Base-by-base conservation (phyloP, 2,888 invertebrate species). In the Antitype chi region DNA sequence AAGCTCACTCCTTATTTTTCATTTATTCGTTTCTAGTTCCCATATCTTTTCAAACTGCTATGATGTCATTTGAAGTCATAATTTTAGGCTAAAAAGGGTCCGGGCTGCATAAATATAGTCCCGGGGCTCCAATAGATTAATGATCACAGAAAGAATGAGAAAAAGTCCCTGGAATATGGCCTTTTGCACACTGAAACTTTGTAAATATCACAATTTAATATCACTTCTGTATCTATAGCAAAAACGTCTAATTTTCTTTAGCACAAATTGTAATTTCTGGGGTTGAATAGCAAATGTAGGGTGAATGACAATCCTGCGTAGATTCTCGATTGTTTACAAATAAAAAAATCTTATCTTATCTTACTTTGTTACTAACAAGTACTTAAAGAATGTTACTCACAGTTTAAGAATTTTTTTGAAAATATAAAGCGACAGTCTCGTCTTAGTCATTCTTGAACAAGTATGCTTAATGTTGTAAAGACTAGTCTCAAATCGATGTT, bases 201-300 rank as follows among this genome's bases (percentile, higher is more conserved):
- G 74, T 85, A 76, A 60, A 85, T 84, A 78, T 69, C 74, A 75
- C 78, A 79, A 76, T 80, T 25, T 74, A 76, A 81, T 77, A 69
- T 57, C 74, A 82, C 79, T 57, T 83, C 64, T 82, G 80, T 69
- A 0, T 84, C 55, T 69, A 77, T 49, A 81, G 69, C 55, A 63
- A 85, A 67, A 87, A 53, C 57, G 73, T 82, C 81, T 83, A 85
- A 78, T 81, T 84, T 88, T 84, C 86, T 80, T 76, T 70, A 75
- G 86, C 88, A 91, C 89, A 77, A 66, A 49, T 69, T 84, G 28
- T 78, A 52, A 82, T 74, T 66, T 74, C 69, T 68, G 55, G 66
- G 59, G 75, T 71, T 82, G 81, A 79, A 81, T 80, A 85, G 71
- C 74, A 79, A 75, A 75, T 84, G 70, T 70, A 76, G 78, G 71